Conservation (phyloP, 2,113 vertebrate genomes). For the Cyphomyrus plagiostoma region DNA sequence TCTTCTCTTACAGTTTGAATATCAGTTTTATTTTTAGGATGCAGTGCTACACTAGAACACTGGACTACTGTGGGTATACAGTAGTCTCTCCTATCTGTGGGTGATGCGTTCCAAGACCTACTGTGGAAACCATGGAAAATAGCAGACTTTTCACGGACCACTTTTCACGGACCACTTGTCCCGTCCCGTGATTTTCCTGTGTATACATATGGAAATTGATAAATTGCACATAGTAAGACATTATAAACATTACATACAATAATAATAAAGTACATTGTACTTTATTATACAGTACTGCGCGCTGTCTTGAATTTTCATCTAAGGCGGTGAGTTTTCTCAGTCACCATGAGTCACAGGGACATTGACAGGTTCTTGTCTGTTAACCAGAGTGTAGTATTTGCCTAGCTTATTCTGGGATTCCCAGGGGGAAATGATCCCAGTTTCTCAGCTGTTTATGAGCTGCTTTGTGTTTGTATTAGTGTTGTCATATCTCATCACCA, state of each 20-base stretch:
- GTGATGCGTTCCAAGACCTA: not conserved
- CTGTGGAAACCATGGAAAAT: not conserved
- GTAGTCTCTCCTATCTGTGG: not conserved
- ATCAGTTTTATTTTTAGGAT: not conserved
- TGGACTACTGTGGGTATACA: not conserved
- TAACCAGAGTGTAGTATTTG: too few species aligned
- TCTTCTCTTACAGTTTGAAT: not conserved
- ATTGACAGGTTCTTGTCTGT: not conserved
- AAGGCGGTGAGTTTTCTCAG: not conserved
- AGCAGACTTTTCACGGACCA: not conserved
- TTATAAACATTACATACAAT: not conserved
- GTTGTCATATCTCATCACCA: not conserved
- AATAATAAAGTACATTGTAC: not conserved
- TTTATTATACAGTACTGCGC: not conserved
- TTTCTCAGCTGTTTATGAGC: not conserved
- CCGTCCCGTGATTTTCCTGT: not conserved
- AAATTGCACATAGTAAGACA: not conserved
- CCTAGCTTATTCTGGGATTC: not conserved
- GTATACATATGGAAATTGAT: not conserved
- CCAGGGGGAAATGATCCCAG: not conserved
- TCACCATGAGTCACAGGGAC: not conserved
- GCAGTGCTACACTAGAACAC: not conserved
- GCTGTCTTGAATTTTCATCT: not conserved
- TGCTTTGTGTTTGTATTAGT: not conserved
- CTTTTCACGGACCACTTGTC: not conserved